Conservation (phyloP, 2,888 invertebrate species). For the Polydrusus tereticollis region DNA sequence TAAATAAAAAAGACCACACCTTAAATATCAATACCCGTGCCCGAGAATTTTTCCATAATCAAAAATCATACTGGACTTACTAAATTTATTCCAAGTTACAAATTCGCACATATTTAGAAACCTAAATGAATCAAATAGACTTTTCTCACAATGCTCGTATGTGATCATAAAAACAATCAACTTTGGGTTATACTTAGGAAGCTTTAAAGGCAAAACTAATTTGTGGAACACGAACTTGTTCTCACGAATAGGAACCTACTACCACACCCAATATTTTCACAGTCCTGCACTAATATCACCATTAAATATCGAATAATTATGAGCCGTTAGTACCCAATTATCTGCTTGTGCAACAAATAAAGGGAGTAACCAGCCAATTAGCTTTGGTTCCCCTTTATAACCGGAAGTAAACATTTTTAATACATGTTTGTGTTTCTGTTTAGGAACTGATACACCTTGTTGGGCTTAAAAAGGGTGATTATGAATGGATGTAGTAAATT, state of each 20-base stretch:
- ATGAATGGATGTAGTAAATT: constrained; percentile 1
- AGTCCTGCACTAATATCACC: constrained; percentile 20
- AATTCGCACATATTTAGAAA: too few relatives aligned
- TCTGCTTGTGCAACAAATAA: constrained; percentile 13
- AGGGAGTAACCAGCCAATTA: constrained; percentile 12
- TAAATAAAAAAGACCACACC: too few relatives aligned
- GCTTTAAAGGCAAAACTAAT: too few relatives aligned
- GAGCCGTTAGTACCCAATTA: constrained; percentile 33
- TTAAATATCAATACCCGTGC: too few relatives aligned
- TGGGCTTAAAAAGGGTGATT: constrained; percentile 15
- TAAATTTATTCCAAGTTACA: too few relatives aligned
- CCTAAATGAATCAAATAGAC: too few relatives aligned
- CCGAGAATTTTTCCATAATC: too few relatives aligned
- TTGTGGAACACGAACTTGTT: not conserved
- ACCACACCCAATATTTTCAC: constrained; percentile 39
- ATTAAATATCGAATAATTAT: constrained; percentile 27
- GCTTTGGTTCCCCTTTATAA: constrained; percentile 16
- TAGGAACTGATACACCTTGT: constrained; percentile 17
- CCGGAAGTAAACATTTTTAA: constrained; percentile 30
- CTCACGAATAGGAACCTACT: constrained; percentile 6
- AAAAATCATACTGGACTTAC: too few relatives aligned
- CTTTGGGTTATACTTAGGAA: too few relatives aligned
- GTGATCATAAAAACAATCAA: too few relatives aligned
- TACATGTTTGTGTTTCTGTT: constrained; percentile 8
- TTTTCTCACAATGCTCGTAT: too few relatives aligned